Percentiles rank a stretch among this genome's conserved stretches.
phyloP scores from a whole-genome alignment of 2,113 vertebrate species.

The Capreolus pygargus region DNA sequence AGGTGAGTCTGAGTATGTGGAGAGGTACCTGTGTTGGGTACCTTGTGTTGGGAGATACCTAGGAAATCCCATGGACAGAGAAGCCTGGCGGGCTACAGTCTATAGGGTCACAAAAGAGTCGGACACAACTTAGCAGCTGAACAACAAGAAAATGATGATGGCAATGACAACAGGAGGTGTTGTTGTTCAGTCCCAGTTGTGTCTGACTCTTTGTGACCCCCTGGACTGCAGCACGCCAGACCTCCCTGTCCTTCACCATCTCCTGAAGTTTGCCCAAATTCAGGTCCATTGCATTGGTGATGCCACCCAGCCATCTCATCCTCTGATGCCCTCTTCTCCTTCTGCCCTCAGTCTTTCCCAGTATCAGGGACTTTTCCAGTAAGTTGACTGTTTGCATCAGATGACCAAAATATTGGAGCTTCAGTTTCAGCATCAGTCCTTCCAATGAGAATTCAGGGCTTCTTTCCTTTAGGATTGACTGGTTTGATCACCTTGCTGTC shows the following conservation, averaged over 20 bases:
- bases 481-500: background rate
- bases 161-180: background rate
- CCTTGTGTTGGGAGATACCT: background rate
- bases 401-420: background rate
- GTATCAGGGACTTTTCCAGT: background rate
- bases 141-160: background rate
- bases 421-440: background rate
- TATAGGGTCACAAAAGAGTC: background rate
- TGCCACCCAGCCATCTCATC: background rate
- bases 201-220: background rate
- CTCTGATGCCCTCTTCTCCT: background rate
- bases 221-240: background rate
- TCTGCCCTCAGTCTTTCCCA: background rate
- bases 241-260: background rate
- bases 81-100: background rate
- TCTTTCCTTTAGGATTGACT: background rate
- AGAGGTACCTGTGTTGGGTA: background rate
- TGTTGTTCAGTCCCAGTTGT: background rate
- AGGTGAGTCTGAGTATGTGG: too few species aligned
- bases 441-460: background rate
- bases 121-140: background rate
- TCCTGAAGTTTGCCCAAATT: background rate
- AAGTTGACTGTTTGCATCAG: background rate
- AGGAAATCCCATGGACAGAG: background rate
- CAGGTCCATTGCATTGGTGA: background rate